These are phyloP conservation scores for Watsonalla binaria DNA, from an alignment of 2,888 invertebrate genomes.

Conservation along the genomic window DNA sequence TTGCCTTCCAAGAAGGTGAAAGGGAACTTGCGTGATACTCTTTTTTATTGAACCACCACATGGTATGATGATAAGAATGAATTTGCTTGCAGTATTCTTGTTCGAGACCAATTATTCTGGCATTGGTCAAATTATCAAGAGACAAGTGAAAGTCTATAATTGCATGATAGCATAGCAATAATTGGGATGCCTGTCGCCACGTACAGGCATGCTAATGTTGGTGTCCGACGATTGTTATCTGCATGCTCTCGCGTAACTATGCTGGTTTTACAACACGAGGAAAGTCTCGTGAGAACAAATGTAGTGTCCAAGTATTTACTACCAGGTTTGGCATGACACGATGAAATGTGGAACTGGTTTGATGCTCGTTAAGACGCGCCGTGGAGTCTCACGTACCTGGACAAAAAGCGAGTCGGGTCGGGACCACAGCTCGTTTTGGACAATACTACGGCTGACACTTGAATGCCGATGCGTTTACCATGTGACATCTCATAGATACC, in stretches of 20 bases:
- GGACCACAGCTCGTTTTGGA: slow-evolving; percentile 58
- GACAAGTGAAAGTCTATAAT: slow-evolving; percentile 65
- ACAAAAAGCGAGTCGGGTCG: slow-evolving; percentile 58
- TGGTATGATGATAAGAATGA: slow-evolving; percentile 58
- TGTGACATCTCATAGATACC: slow-evolving; percentile 27
- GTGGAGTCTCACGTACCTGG: slow-evolving; percentile 65
- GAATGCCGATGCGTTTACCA: slow-evolving; percentile 64
- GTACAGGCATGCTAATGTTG: slow-evolving; percentile 9
- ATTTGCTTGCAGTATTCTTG: slow-evolving; percentile 48
- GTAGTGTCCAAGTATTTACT: slow-evolving; percentile 56
- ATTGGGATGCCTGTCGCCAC: slow-evolving; percentile 15
- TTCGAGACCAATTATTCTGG: slow-evolving; percentile 56
- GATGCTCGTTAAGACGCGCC: slow-evolving; percentile 69
- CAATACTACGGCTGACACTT: slow-evolving; percentile 65
- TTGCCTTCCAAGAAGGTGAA: slow-evolving; percentile 55
- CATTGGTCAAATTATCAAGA: slow-evolving; percentile 42
- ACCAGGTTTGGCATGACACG: slow-evolving; percentile 65
- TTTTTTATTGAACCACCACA: slow-evolving; percentile 43
- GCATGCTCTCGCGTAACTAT: slow-evolving; percentile 8
- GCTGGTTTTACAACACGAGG: slow-evolving; percentile 21
- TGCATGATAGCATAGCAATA: slow-evolving; percentile 32
- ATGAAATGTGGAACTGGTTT: slow-evolving; percentile 68
- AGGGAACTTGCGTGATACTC: slow-evolving; percentile 52
- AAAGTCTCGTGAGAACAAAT: slow-evolving; percentile 48
- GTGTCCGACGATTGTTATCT: slow-evolving; percentile 16